Percentiles rank a stretch among this genome's conserved stretches.
Evolutionary conservation across 1,140 invertebrate species (phyloP).

Genomic region (Monochamus saltuarius): DNA sequence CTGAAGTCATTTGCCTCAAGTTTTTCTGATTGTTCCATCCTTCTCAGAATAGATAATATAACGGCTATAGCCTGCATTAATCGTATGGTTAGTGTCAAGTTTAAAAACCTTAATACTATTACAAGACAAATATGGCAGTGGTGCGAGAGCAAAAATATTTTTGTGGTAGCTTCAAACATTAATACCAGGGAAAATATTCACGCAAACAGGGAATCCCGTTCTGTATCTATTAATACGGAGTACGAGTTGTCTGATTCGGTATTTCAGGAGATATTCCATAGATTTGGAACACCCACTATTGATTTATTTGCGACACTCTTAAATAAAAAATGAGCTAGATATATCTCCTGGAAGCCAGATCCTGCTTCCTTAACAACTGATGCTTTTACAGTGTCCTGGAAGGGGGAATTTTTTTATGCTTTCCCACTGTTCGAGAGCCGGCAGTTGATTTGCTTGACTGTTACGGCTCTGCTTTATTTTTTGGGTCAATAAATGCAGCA

Average conservation of each 20-base stretch:
- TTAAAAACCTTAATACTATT: no score
- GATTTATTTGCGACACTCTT: constrained; percentile 20
- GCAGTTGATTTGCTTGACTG: no score
- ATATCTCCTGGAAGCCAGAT: constrained; percentile 14
- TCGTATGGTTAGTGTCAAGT: no score
- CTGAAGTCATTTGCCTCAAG: no score
- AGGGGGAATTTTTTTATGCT: constrained; percentile 3
- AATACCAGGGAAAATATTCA: constrained; percentile 42
- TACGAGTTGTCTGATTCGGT: constrained; percentile 1
- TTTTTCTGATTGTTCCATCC: no score
- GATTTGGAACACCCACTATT: constrained; percentile 15
- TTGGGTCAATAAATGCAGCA: no score
- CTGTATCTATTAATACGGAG: constrained; percentile 6
- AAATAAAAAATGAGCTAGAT: constrained; percentile 18
- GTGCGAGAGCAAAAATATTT: constrained; percentile 45
- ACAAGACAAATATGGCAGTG: constrained; percentile 23
- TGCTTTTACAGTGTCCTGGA: constrained; percentile 5
- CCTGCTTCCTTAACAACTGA: background rate
- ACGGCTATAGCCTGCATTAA: no score
- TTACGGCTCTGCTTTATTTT: no score
- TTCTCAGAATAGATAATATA: no score
- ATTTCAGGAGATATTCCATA: constrained; percentile 6
- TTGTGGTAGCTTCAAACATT: constrained; percentile 47
- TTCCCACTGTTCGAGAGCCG: no score
- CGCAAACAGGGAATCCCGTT: constrained; percentile 36